These are phyloP conservation scores for Holothuria glaberrima DNA, from an alignment of 35 echinoderm and acorn worm species.

Conservation along the genomic window DNA sequence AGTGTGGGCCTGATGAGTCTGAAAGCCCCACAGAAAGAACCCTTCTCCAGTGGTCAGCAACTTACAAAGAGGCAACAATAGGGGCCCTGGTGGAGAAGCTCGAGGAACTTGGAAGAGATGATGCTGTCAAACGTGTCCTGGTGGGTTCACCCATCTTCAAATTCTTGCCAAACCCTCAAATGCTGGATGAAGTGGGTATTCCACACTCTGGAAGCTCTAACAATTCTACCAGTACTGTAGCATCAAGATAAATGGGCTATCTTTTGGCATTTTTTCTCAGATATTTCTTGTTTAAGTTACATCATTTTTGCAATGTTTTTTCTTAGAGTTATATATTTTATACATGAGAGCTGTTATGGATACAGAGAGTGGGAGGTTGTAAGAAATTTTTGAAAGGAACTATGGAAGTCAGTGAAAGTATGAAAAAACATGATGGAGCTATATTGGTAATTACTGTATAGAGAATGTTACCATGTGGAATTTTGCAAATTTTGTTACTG, in stretches of 20 bases:
- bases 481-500: no score
- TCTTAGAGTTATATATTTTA: no score
- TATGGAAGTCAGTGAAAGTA: no score
- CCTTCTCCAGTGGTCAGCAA: slow-evolving; percentile 80
- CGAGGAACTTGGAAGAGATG: slow-evolving; percentile 85
- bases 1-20: slow-evolving; percentile 75
- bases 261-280: no score
- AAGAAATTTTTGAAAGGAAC: no score
- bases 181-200: slow-evolving; percentile 72
- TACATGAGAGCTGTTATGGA: no score
- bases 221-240: slow-evolving; percentile 88
- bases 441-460: no score
- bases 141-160: slow-evolving; percentile 87
- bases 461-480: no score
- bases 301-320: no score
- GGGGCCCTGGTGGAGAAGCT: slow-evolving; percentile 78
- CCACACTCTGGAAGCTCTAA: slow-evolving; percentile 58
- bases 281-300: no score
- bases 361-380: no score
- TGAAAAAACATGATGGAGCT: no score
- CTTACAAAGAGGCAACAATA: slow-evolving; percentile 64
- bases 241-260: slow-evolving; percentile 70
- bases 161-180: slow-evolving; percentile 88
- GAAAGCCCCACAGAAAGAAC: slow-evolving; percentile 92
- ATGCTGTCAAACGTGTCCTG: slow-evolving; percentile 80